Evolutionary conservation across 23 tunicate genomes (phyloP).

Genomic region (Halocynthia roretzi): DNA sequence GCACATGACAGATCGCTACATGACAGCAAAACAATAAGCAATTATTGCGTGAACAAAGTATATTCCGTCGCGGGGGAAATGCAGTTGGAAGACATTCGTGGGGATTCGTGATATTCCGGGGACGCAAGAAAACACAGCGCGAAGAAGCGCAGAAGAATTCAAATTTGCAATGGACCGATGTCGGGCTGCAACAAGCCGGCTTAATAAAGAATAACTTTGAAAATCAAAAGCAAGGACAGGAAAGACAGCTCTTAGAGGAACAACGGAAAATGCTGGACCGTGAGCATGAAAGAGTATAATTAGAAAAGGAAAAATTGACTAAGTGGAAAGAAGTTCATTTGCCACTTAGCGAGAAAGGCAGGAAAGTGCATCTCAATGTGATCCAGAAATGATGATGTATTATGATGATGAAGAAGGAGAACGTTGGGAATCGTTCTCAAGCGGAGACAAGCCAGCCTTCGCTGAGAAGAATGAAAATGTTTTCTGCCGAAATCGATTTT

Average conservation of each 20-base stretch:
- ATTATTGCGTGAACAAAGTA: conserved; percentile 8
- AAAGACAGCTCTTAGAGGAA: neutral
- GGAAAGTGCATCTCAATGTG: no score
- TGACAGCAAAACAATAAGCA: neutral
- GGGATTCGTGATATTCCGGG: conserved; percentile 9
- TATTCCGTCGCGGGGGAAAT: conserved; percentile 19
- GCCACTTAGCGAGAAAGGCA: neutral
- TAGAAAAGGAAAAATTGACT: neutral
- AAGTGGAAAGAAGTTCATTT: neutral
- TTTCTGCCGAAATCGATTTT: no score
- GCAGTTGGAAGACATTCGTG: conserved; percentile 23
- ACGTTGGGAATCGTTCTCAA: neutral
- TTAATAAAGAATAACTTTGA: no score
- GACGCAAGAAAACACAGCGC: neutral
- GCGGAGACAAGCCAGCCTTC: neutral
- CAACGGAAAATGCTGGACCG: neutral
- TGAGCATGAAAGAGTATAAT: neutral
- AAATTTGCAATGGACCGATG: no score
- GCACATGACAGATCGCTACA: neutral
- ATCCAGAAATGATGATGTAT: no score
- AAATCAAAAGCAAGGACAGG: neutral
- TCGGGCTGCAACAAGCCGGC: no score
- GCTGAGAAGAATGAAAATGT: conserved; percentile 37
- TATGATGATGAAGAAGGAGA: no score
- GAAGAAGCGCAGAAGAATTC: neutral